Evolutionary conservation across 2,888 invertebrate species (phyloP).

Genomic region (Chromoteleia sp.): DNA sequence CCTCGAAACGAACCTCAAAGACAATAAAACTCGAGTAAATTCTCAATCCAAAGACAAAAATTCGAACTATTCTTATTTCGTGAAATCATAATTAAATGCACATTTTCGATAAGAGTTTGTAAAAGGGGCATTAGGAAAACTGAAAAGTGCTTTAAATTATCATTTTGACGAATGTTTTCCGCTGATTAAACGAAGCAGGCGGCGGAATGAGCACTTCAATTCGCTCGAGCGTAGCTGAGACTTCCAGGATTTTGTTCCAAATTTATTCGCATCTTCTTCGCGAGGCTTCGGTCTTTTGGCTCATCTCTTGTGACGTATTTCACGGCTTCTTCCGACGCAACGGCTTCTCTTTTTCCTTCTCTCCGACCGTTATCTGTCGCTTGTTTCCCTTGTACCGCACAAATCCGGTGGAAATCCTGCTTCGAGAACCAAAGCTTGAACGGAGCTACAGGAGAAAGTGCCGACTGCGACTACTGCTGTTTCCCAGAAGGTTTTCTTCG

Average conservation of each 20-base stretch:
- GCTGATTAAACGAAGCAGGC: conserved; percentile 10
- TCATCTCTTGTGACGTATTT: conserved; percentile 36
- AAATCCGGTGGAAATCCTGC: conserved; percentile 46
- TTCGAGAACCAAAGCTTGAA: conserved; percentile 30
- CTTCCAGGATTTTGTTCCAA: conserved; percentile 5
- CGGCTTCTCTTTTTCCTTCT: conserved; percentile 6
- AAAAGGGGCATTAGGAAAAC: neutral
- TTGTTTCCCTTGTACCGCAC: conserved; percentile 26
- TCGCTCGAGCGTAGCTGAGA: neutral
- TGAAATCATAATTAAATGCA: too few relatives aligned
- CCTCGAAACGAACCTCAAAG: too few relatives aligned
- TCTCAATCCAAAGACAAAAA: too few relatives aligned
- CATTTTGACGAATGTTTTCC: conserved; percentile 13
- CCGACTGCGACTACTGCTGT: conserved; percentile 15
- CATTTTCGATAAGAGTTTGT: neutral
- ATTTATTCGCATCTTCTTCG: conserved; percentile 35
- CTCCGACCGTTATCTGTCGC: conserved; percentile 24
- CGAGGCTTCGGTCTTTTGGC: conserved; percentile 22
- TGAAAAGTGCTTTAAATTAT: neutral
- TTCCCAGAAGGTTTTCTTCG: conserved; percentile 15
- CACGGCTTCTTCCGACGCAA: conserved; percentile 21
- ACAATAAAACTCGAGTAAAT: too few relatives aligned
- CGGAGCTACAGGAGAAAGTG: conserved; percentile 24
- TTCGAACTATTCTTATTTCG: too few relatives aligned
- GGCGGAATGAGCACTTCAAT: conserved; percentile 1